Conservation (phyloP, 1,140 invertebrate genomes). For the Eulimnadia texana region DNA sequence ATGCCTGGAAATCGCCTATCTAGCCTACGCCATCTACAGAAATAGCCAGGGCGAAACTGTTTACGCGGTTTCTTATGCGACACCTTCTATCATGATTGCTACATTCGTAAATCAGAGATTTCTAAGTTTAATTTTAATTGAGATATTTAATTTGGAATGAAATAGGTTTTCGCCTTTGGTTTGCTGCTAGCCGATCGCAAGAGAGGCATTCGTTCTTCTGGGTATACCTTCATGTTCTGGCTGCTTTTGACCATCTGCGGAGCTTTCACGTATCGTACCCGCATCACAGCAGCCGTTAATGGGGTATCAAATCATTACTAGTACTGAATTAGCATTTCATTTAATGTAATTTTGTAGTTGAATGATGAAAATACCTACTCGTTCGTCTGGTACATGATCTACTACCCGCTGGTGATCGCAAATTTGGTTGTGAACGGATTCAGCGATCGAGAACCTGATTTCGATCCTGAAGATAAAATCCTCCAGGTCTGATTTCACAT, state of each 20-base stretch:
- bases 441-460: slow-evolving; percentile 51
- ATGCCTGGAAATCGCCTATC: slow-evolving; percentile 44
- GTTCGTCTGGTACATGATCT: slow-evolving; percentile 64
- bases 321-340: not conserved
- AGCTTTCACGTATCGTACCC: slow-evolving; percentile 26
- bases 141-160: not conserved
- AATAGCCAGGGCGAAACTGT: slow-evolving; percentile 28
- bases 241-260: slow-evolving; percentile 26
- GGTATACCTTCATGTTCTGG: slow-evolving; percentile 34
- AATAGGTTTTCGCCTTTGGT: not conserved
- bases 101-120: slow-evolving; percentile 53
- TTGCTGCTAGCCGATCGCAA: slow-evolving; percentile 24
- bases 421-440: slow-evolving; percentile 70
- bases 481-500: slow-evolving; percentile 37
- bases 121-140: no score
- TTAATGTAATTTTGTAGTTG: slow-evolving; percentile 20
- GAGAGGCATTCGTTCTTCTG: slow-evolving; percentile 32
- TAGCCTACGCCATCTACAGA: slow-evolving; percentile 39
- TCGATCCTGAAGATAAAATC: slow-evolving; percentile 42
- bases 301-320: not conserved
- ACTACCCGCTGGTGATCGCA: slow-evolving; percentile 52
- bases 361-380: slow-evolving; percentile 32
- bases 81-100: slow-evolving; percentile 54
- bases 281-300: slow-evolving; percentile 1
- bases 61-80: slow-evolving; percentile 37